Evolutionary conservation across 2,888 invertebrate species (phyloP).

Genomic region (Thelaira solivaga): DNA sequence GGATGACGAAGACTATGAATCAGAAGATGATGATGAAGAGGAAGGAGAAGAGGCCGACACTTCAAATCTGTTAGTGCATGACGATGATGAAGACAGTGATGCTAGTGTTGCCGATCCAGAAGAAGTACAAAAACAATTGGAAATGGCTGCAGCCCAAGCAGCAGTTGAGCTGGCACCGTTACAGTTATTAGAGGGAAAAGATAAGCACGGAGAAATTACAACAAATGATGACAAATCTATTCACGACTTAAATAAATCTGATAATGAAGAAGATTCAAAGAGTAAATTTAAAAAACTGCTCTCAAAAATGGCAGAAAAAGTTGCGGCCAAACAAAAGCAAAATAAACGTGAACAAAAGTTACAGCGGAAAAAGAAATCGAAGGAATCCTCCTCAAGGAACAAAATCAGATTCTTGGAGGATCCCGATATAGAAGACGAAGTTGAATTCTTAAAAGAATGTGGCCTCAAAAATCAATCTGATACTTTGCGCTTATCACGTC

Average conservation of each 20-base stretch:
- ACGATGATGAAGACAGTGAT: slow-evolving; percentile 78
- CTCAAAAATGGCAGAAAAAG: slow-evolving; percentile 64
- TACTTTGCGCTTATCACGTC: slow-evolving; percentile 90
- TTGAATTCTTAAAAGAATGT: slow-evolving; percentile 85
- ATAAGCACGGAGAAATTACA: background rate
- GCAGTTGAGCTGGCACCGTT: slow-evolving; percentile 59
- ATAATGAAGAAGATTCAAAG: slow-evolving; percentile 60
- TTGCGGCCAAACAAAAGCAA: slow-evolving; percentile 63
- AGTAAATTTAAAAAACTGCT: slow-evolving; percentile 64
- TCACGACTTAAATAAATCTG: slow-evolving; percentile 24
- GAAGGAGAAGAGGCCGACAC: slow-evolving; percentile 77
- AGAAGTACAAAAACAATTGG: slow-evolving; percentile 63
- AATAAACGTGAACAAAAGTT: slow-evolving; percentile 72
- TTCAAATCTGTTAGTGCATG: slow-evolving; percentile 63
- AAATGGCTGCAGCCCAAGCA: slow-evolving; percentile 62
- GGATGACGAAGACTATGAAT: slow-evolving; percentile 69
- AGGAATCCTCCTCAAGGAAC: slow-evolving; percentile 30
- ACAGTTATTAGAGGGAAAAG: slow-evolving; percentile 35
- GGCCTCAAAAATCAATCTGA: slow-evolving; percentile 93
- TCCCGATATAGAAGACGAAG: slow-evolving; percentile 88
- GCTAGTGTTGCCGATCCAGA: slow-evolving; percentile 52
- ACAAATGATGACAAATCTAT: slow-evolving; percentile 26
- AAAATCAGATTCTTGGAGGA: slow-evolving; percentile 79
- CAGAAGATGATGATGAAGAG: slow-evolving; percentile 76
- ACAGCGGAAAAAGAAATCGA: slow-evolving; percentile 61